Base-by-base conservation (phyloP, 2,797 vertebrate genomes). In the Anguilla megastoma region DNA sequence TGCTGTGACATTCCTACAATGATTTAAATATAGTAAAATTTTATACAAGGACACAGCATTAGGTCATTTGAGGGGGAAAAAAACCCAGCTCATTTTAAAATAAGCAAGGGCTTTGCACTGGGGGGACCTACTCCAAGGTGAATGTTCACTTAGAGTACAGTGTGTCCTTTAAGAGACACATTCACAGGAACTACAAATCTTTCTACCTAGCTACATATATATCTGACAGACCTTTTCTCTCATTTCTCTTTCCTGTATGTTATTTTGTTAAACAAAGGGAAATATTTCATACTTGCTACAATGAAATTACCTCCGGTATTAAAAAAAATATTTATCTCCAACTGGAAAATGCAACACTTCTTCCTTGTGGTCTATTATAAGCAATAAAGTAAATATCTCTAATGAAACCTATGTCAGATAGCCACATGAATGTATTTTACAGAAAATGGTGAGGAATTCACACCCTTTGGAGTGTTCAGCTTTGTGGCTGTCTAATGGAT, bases 391-490 rank as follows among this genome's bases (percentile, higher is more conserved):
- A 82, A 45, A 48, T 27, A 50, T n/a, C 21, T 24, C 45, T 82
- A 82, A 82, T 48, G 45, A 21, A 50, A 48, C 45, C 21, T 48
- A n/a, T 24, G 41, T 82, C 79, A 48, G 45, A 50, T 9, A n/a
- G 45, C 12, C 6, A 82, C 79, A n/a, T 82, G 10, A 82, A 82
- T 50, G 79, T n/a, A 50, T n/a, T 50, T 82, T 50, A 48, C 21
- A 82, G 41, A 82, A 82, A 82, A 82, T 82, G 79, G 79, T 9
- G 79, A 82, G 21, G 79, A 82, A 50, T 50, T 18, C n/a, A 50
- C 5, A 24, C 79, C 79, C 45, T 50, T 82, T 50, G 7, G 76
- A 80, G 76, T n/a, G 41, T 8, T 82, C 58, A 86, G 85, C 85
- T 10, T 41, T 9, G 10, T 18, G 18, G 66, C 21, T 27, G 36